phyloP scores from a whole-genome alignment of 2,888 invertebrate genomes.

The Protophormia terraenovae region DNA sequence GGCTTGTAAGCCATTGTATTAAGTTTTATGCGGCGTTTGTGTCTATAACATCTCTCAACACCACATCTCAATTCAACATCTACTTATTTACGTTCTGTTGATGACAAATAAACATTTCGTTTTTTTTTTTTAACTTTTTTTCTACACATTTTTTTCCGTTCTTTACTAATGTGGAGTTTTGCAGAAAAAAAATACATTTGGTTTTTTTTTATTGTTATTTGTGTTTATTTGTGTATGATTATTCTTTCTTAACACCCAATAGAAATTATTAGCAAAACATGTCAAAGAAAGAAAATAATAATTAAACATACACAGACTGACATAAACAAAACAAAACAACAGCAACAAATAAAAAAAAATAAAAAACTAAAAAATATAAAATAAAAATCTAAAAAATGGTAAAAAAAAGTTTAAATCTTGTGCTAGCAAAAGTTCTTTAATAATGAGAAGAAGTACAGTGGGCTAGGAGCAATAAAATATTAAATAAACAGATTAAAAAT shows the following conservation, averaged over 20 bases:
- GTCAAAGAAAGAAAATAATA: slow-evolving; percentile 34
- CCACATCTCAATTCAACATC: slow-evolving; percentile 12
- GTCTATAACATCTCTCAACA: slow-evolving; percentile 8
- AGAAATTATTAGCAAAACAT: slow-evolving; percentile 35
- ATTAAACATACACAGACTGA: slow-evolving; percentile 3
- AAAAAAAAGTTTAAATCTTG: neutral
- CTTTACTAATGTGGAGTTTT: neutral
- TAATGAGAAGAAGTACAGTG: neutral
- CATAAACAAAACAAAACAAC: neutral
- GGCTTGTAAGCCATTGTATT: slow-evolving; percentile 71
- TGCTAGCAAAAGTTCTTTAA: neutral
- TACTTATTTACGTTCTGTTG: slow-evolving; percentile 57
- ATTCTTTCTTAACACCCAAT: slow-evolving; percentile 33
- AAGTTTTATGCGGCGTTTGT: slow-evolving; percentile 72
- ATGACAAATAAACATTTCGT: slow-evolving; percentile 64
- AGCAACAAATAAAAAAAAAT: neutral
- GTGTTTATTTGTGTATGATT: neutral
- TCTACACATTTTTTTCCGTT: slow-evolving; percentile 31
- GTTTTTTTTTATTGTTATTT: neutral
- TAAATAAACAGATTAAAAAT: too few species aligned
- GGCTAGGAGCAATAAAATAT: neutral
- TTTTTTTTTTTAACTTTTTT: slow-evolving; percentile 26
- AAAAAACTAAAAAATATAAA: neutral
- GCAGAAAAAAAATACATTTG: neutral
- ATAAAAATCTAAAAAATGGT: neutral